Base-by-base conservation (phyloP, 1,140 invertebrate species). In the Parapsyche elsis region DNA sequence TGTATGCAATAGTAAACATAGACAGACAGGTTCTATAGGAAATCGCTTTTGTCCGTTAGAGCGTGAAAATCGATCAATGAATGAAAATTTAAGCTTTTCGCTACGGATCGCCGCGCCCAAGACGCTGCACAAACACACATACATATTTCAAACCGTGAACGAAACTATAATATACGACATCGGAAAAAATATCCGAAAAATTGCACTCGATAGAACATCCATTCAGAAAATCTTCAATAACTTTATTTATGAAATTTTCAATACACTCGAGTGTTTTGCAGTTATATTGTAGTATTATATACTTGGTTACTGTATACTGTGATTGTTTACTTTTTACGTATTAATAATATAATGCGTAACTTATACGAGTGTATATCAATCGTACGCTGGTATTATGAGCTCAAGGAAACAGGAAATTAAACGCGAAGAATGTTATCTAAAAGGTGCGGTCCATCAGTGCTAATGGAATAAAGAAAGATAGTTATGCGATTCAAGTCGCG, bases 391-490 rank as follows among this genome's bases (percentile, higher is more conserved):
- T 81, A 81, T 79, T 76, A 81, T 76, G 76, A 71, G 75, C 61
- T 79, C 71, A 76, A 71, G 77, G 78, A 81, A 71, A 79, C 80
- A 79, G 80, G 73, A 81, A 81, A 81, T 81, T 81, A 79, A 81
- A 81, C 76, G 71, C 78, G 78, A 77, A 61, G 61, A 64, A 77
- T 77, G 49, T 77, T 61, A 77, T 64, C 24, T 64, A 64, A 38
- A 77, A 77, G 76, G 76, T 77, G 76, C 44, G 76, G 76, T 64
- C 21, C 46, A 46, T 74, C 64, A 67, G 64, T 74, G 46, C 71
- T 74, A 74, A 74, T 74, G 71, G 76, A 77, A 77, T 64, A 77
- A 49, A 59, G 38, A 38, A 38, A 49, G 71, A 49, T 49, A 46
- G 44, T 53, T 74, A 74, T 46, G 46, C 46, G 46, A 53, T 74